Percentiles rank a stretch among this genome's conserved stretches.
Evolutionary conservation across 2,113 vertebrate species (phyloP).

Genomic region (Lasiurus borealis): DNA sequence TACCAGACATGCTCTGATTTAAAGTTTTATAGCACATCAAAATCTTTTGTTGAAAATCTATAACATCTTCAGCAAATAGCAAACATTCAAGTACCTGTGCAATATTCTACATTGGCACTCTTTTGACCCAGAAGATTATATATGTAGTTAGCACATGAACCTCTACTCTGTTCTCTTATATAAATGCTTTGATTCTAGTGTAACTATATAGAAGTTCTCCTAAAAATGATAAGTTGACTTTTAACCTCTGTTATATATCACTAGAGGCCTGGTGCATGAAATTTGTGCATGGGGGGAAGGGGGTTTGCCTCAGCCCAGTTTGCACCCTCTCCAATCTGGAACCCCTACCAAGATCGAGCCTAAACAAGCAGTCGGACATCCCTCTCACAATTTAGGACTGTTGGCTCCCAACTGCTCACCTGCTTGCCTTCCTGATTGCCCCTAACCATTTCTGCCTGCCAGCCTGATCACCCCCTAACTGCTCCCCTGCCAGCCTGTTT

Average conservation of each 20-base stretch:
- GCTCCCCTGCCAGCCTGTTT: too few relatives aligned
- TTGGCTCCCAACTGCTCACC: too few relatives aligned
- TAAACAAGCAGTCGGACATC: too few relatives aligned
- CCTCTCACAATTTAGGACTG: too few relatives aligned
- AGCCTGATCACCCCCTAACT: too few relatives aligned
- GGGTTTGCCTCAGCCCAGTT: too few relatives aligned
- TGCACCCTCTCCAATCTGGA: too few relatives aligned
- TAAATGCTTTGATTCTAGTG: slow-evolving; percentile 81
- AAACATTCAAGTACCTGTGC: slow-evolving; percentile 84
- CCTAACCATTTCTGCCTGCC: too few relatives aligned
- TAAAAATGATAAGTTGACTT: slow-evolving; percentile 81
- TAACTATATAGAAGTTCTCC: slow-evolving; percentile 76
- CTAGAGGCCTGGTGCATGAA: background rate
- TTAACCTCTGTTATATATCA: slow-evolving; percentile 79
- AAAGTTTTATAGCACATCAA: slow-evolving; percentile 78
- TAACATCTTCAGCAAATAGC: slow-evolving; percentile 84
- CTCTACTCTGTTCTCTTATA: slow-evolving; percentile 76
- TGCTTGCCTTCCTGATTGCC: too few relatives aligned
- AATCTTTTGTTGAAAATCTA: slow-evolving; percentile 81
- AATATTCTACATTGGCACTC: slow-evolving; percentile 72
- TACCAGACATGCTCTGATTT: slow-evolving; percentile 76
- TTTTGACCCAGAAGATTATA: slow-evolving; percentile 81
- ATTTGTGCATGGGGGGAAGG: too few relatives aligned
- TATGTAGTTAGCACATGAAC: slow-evolving; percentile 77
- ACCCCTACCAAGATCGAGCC: too few relatives aligned